Conservation (phyloP, 2,113 vertebrate genomes). For the Oxyura jamaicensis region DNA sequence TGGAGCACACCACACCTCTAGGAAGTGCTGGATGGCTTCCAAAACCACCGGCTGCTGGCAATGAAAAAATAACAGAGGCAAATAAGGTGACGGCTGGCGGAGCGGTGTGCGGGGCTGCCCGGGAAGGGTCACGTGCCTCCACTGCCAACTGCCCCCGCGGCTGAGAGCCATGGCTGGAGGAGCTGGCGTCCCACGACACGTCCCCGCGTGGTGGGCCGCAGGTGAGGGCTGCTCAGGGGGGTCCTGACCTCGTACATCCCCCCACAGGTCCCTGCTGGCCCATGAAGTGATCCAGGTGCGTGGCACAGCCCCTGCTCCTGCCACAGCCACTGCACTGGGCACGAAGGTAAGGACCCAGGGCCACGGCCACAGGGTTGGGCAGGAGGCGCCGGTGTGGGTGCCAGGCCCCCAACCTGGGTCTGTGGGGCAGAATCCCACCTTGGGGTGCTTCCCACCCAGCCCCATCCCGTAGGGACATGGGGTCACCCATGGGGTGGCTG, state of each 20-base stretch:
- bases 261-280: slow-evolving; percentile 75
- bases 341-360: slow-evolving; percentile 13
- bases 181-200: fast-evolving
- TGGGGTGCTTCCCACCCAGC: background rate
- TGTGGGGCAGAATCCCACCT: background rate
- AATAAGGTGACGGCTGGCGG: background rate
- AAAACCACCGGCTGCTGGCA: background rate
- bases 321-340: background rate
- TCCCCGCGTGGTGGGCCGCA: fast-evolving
- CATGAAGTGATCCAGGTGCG: slow-evolving; percentile 82
- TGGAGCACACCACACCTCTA: background rate
- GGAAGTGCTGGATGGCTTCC: background rate
- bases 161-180: fast-evolving
- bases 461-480: background rate
- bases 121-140: too few relatives aligned
- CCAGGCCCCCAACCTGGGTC: fast-evolving
- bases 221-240: fast-evolving
- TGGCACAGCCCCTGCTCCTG: slow-evolving; percentile 77
- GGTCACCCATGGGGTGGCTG: background rate
- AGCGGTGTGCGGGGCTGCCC: background rate
- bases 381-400: fast-evolving
- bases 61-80: background rate
- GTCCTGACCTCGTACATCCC: background rate
- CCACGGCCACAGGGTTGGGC: fast-evolving
- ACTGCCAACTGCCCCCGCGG: too few relatives aligned